phyloP scores from a whole-genome alignment of 2,888 invertebrate genomes.

The Eupithecia centaureata region DNA sequence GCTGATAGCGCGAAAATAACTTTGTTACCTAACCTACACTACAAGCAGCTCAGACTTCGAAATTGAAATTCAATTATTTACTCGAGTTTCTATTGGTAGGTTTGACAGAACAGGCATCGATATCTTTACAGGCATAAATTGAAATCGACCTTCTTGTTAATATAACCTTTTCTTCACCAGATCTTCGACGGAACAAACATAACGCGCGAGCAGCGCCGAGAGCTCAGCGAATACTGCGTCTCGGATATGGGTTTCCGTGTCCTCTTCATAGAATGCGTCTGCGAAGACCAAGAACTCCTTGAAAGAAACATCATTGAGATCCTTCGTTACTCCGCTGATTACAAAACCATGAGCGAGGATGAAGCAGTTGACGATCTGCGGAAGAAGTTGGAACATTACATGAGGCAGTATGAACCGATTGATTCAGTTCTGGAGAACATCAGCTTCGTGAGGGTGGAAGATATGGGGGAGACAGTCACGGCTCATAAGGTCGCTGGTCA shows the following conservation, averaged over 20 bases:
- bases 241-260: slow-evolving; percentile 91
- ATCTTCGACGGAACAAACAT: slow-evolving; percentile 97
- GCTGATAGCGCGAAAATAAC: neutral
- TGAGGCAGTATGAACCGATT: slow-evolving; percentile 91
- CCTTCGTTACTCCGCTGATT: slow-evolving; percentile 93
- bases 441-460: slow-evolving; percentile 77
- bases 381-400: slow-evolving; percentile 93
- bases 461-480: slow-evolving; percentile 87
- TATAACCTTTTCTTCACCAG: slow-evolving; percentile 72
- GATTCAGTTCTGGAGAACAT: slow-evolving; percentile 85
- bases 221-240: slow-evolving; percentile 89
- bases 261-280: slow-evolving; percentile 96
- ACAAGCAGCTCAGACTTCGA: too few species aligned
- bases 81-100: too few species aligned
- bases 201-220: slow-evolving; percentile 90
- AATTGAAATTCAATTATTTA: too few species aligned
- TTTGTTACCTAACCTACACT: neutral
- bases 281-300: slow-evolving; percentile 87
- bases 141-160: neutral
- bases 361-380: slow-evolving; percentile 92
- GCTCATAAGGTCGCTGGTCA: slow-evolving; percentile 90
- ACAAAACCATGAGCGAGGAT: slow-evolving; percentile 90
- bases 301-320: slow-evolving; percentile 87
- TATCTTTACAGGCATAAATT: too few species aligned
- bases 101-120: too few species aligned